Base-by-base conservation (phyloP, 2,113 vertebrate species). In the Phaethornis superciliosus region DNA sequence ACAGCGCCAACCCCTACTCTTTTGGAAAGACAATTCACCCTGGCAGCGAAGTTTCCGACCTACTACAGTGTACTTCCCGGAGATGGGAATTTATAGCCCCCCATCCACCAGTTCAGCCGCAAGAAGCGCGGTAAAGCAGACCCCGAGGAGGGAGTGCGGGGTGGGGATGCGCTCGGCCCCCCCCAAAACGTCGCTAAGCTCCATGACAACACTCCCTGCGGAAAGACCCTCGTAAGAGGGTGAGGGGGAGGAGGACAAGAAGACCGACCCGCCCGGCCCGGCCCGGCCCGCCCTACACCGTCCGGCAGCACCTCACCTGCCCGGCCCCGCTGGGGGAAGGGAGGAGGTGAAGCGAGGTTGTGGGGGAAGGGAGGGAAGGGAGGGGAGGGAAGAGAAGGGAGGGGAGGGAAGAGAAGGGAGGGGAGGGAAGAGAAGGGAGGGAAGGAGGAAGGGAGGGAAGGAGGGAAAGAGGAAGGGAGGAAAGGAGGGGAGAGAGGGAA, bases 201-300 rank as follows among this genome's bases (percentile, higher is more conserved):
- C 6, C 47, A 3, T 3, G 24, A 54, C 49, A 35, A 24, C 49
- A 4, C 89, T 70, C 59, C 75, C 74, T 47, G 2, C 72, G 47
- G 82, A 65, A 59, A 90, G 72, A 46, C 51, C 17, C 10, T 10
- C 13, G 14, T 0, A 17, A 44, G 63, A 16, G 18, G 20, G 20
- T 10, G 40, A 40, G 35, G 28, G 1, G 1, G 3, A 15, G 28
- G 44, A 7, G 0, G 54, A 8, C 2, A 62, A 40, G 54, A 35
- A 89, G 74, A 47, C 46, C 82, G 91, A n/a, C 81, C 62, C 77
- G 91, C 95, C 52, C 40, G 40, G 10, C 40, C 51, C 82, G 91
- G n/a, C 81, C 59, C 77, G 91, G 94, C 52, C 59, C 65, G 28
- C 62, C 60, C 37, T 32, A 12, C 55, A 8, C 24, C 10, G 77